A percentile compares a stretch with the other conserved stretches of the same genome.
Evolutionary conservation across 2,797 vertebrate species (phyloP).

Genomic region (Cuculus canorus): DNA sequence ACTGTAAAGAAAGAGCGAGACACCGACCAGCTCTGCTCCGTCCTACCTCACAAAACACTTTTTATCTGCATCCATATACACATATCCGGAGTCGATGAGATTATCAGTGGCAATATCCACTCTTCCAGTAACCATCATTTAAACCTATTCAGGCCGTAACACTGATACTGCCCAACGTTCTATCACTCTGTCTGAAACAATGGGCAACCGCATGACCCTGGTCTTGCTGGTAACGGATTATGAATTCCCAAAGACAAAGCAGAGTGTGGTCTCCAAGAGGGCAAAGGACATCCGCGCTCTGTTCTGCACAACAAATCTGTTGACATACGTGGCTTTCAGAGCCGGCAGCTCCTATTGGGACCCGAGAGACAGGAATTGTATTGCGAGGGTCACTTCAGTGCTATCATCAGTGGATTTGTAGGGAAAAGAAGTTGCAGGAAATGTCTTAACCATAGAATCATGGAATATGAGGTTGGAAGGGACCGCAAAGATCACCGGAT

Average conservation of each 20-base stretch:
- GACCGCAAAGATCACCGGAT: too few species aligned
- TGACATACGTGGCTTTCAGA: not conserved
- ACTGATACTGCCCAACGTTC: not conserved
- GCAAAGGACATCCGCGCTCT: not conserved
- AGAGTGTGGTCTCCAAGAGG: not conserved
- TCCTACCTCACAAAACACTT: not conserved
- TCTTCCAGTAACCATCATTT: not conserved
- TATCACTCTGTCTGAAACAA: not conserved
- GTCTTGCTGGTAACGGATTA: accelerated
- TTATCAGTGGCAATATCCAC: not conserved
- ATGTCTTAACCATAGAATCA: not conserved
- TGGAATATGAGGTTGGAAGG: too few species aligned
- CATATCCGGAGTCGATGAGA: not conserved
- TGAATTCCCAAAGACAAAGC: not conserved
- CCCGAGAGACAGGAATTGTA: not conserved
- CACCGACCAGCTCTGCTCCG: not conserved
- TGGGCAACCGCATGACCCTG: not conserved
- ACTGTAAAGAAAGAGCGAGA: not conserved
- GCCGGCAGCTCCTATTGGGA: not conserved
- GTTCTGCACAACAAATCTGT: not conserved
- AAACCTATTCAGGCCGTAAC: not conserved
- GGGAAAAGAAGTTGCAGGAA: not conserved
- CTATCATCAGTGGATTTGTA: not conserved
- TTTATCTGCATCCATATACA: not conserved
- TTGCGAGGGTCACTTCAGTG: not conserved